phyloP scores from a whole-genome alignment of 2,888 invertebrate species.

The Poecilobothrus nobilitatus region DNA sequence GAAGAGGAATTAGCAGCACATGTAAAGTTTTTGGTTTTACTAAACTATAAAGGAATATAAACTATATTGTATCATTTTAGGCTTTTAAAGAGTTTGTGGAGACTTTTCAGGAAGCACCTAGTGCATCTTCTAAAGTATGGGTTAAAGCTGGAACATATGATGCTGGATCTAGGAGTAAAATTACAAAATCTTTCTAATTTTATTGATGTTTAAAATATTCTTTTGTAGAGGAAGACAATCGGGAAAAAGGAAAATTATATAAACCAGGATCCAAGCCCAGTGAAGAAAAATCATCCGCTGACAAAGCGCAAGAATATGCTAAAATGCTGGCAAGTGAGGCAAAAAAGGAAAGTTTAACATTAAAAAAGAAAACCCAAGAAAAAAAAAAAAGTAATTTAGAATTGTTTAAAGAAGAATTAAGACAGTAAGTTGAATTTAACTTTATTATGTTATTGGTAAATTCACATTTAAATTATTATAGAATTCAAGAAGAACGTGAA shows the following conservation, averaged over 20 bases:
- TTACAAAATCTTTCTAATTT: not conserved
- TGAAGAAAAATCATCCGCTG: constrained; percentile 54
- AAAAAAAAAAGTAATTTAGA: constrained; percentile 97
- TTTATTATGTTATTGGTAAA: not conserved
- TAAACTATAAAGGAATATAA: constrained; percentile 17
- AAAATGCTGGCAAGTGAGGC: constrained; percentile 53
- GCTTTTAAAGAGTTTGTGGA: constrained; percentile 97
- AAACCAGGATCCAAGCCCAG: constrained; percentile 77
- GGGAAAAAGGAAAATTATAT: constrained; percentile 84
- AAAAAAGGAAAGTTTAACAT: constrained; percentile 52
- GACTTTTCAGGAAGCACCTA: constrained; percentile 84
- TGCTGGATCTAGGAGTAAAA: constrained; percentile 81
- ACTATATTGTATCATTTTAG: constrained; percentile 40
- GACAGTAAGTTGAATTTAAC: constrained; percentile 57
- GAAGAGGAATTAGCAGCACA: constrained; percentile 87
- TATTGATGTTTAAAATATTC: not conserved
- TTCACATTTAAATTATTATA: constrained; percentile 35
- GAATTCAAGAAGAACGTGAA: constrained; percentile 95
- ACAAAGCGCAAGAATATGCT: constrained; percentile 61
- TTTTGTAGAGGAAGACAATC: constrained; percentile 70
- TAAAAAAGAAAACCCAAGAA: constrained; percentile 66
- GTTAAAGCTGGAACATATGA: constrained; percentile 96
- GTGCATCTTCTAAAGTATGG: constrained; percentile 82
- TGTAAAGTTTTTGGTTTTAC: constrained; percentile 46
- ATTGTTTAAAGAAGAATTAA: constrained; percentile 94